A percentile compares a stretch with the other conserved stretches of the same genome.
Conservation (phyloP, 2,797 vertebrate species). For the Cossypha caffra region DNA sequence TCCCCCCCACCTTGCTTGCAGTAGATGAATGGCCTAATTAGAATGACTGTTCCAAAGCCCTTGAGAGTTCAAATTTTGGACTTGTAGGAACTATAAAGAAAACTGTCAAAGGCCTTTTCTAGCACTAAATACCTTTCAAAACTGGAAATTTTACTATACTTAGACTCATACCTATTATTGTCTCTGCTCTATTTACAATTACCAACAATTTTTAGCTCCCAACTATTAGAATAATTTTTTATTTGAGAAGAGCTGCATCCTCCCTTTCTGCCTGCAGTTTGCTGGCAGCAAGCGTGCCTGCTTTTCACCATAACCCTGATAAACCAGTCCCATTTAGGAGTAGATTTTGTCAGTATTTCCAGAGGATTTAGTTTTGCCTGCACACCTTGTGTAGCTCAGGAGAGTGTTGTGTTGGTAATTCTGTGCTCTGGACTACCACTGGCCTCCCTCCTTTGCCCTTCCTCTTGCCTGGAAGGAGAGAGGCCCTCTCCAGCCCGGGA, state of each 20-base stretch:
- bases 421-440: background rate
- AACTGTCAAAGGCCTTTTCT: background rate
- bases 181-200: background rate
- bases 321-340: background rate
- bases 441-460: background rate
- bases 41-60: background rate
- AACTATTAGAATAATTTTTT: background rate
- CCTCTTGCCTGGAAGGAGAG: background rate
- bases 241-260: background rate
- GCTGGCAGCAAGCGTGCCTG: background rate
- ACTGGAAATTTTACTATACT: background rate
- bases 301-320: background rate
- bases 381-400: background rate
- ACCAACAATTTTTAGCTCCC: background rate
- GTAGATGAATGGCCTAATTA: background rate
- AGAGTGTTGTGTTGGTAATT: background rate
- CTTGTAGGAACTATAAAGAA: background rate
- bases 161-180: background rate
- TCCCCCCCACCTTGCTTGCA: rapidly evolving
- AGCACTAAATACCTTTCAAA: background rate
- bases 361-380: background rate
- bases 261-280: background rate
- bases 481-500: background rate
- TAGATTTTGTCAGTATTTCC: background rate
- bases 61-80: background rate